Evolutionary conservation across 2,113 vertebrate species (phyloP).

Genomic region (Nansenia antarctica): DNA sequence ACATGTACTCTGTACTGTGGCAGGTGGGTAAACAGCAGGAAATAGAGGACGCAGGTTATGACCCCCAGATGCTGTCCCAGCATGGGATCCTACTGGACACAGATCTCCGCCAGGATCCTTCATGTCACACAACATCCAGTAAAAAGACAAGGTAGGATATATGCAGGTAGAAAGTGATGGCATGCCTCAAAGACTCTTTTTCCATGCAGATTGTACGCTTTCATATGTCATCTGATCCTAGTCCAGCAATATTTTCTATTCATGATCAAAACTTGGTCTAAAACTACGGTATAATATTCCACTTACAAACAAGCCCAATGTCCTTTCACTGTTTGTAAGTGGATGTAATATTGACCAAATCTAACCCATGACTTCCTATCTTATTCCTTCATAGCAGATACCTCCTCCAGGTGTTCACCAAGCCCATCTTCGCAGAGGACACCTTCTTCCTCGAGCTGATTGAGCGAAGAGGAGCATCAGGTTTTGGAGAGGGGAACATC

Average conservation of each 20-base stretch:
- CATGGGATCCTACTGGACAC: slow-evolving; percentile 90
- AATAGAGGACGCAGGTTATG: slow-evolving; percentile 79
- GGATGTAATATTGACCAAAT: neutral
- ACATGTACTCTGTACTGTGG: slow-evolving; percentile 18
- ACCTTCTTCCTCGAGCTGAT: slow-evolving; percentile 97
- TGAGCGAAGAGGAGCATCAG: slow-evolving; percentile 82
- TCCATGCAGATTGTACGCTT: too few species aligned
- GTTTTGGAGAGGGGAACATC: slow-evolving; percentile 94
- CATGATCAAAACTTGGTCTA: neutral
- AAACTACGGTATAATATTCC: neutral
- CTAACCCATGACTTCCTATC: neutral
- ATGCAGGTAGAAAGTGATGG: neutral
- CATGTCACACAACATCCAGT: neutral
- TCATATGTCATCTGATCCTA: neutral
- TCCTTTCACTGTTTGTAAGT: neutral
- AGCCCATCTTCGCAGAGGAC: slow-evolving; percentile 87
- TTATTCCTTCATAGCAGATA: slow-evolving; percentile 54
- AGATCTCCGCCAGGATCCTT: slow-evolving; percentile 11
- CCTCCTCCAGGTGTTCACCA: slow-evolving; percentile 92
- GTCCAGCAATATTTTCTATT: neutral
- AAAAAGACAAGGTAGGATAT: slow-evolving; percentile 52
- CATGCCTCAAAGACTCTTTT: neutral
- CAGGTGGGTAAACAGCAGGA: slow-evolving; percentile 80
- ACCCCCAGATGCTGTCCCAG: slow-evolving; percentile 72
- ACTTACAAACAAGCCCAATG: neutral